Evolutionary conservation across 2,113 vertebrate species (phyloP).

Genomic region (Myotis brandtii): DNA sequence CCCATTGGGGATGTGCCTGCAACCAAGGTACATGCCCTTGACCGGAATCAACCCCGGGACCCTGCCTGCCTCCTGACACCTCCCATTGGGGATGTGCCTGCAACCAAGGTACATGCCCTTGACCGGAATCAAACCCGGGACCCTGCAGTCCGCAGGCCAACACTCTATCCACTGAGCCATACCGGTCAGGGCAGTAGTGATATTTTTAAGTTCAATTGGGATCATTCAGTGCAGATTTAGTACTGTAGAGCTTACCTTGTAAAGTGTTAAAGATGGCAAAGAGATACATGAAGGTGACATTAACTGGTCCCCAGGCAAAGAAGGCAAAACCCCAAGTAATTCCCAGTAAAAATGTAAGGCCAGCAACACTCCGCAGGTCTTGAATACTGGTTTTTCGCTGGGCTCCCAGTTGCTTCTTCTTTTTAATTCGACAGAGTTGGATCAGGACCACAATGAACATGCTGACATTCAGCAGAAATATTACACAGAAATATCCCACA

Average conservation of each 20-base stretch:
- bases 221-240: background rate
- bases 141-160: no score
- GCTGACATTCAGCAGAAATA: constrained; percentile 92
- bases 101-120: no score
- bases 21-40: no score
- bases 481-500: constrained; percentile 94
- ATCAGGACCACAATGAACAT: constrained; percentile 97
- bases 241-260: constrained; percentile 89
- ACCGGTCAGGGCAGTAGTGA: background rate
- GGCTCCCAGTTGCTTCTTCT: constrained; percentile 93
- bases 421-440: constrained; percentile 96
- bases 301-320: constrained; percentile 94
- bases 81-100: no score
- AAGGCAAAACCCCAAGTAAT: constrained; percentile 98
- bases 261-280: constrained; percentile 96
- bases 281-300: constrained; percentile 93
- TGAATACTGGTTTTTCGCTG: constrained; percentile 90
- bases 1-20: no score
- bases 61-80: no score
- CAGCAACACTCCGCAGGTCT: constrained; percentile 92
- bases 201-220: background rate
- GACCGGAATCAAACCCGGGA: no score
- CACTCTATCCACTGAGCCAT: no score
- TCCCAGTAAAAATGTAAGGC: constrained; percentile 94
- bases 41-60: no score